Percentiles rank a stretch among this genome's conserved stretches.
Evolutionary conservation across 2,888 invertebrate genomes (phyloP).

Genomic region (Margaritifera margaritifera): DNA sequence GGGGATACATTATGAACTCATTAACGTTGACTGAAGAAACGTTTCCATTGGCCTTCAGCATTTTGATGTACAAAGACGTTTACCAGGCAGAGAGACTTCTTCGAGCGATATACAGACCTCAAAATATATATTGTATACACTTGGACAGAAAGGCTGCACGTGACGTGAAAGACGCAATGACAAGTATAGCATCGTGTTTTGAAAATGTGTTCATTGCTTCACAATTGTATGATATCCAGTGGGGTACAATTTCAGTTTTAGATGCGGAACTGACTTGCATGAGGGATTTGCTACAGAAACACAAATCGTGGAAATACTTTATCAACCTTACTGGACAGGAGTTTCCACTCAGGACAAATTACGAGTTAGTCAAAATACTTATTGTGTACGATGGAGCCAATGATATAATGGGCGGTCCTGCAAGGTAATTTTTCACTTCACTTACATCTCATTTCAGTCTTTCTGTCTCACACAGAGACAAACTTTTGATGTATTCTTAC

Average conservation of each 20-base stretch:
- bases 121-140: conserved; percentile 64
- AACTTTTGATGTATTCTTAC: too few species aligned
- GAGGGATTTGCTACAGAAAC: conserved; percentile 38
- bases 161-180: conserved; percentile 25
- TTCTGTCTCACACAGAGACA: too few species aligned
- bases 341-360: conserved; percentile 66
- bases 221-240: conserved; percentile 45
- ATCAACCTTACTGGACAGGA: conserved; percentile 69
- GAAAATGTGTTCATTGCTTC: conserved; percentile 54
- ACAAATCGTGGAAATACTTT: conserved; percentile 64
- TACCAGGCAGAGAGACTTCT: conserved; percentile 53
- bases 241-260: conserved; percentile 59
- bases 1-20: conserved; percentile 34
- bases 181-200: conserved; percentile 44
- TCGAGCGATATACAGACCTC: conserved; percentile 59
- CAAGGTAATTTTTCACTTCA: too few species aligned
- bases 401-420: conserved; percentile 32
- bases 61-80: conserved; percentile 49
- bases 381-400: conserved; percentile 61
- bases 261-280: conserved; percentile 62
- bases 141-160: conserved; percentile 46
- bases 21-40: conserved; percentile 35
- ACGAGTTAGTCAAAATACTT: conserved; percentile 62
- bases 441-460: too few species aligned
- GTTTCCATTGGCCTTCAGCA: conserved; percentile 57